Percentiles rank a stretch among this genome's conserved stretches.
phyloP scores from a whole-genome alignment of 1,140 invertebrate species.

The Bombus fervidus region DNA sequence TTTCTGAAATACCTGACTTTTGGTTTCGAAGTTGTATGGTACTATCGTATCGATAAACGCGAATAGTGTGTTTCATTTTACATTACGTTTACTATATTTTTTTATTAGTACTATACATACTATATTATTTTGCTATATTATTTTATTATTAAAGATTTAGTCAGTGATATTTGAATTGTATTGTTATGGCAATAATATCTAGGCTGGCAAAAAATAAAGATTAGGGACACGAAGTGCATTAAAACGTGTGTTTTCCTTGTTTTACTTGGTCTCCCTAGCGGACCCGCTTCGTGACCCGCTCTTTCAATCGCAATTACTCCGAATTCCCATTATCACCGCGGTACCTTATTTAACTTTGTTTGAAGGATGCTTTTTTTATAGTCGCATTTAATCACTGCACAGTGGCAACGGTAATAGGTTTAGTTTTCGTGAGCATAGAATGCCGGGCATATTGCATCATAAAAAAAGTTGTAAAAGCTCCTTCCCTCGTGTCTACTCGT shows the following conservation, averaged over 20 bases:
- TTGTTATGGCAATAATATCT: background rate
- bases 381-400: constrained; percentile 72
- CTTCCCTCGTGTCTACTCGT: constrained; percentile 45
- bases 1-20: too few relatives aligned
- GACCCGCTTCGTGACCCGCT: constrained; percentile 10
- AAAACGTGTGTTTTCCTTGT: constrained; percentile 2
- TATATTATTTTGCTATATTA: too few relatives aligned
- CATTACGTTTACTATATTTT: too few relatives aligned
- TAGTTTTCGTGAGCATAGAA: constrained; percentile 67
- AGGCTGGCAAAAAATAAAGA: too few relatives aligned
- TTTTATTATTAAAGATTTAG: background rate
- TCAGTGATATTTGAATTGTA: background rate
- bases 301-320: constrained; percentile 59
- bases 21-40: accelerated
- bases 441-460: constrained; percentile 67
- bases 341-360: constrained; percentile 74
- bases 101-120: too few relatives aligned
- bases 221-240: background rate
- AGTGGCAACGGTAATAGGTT: constrained; percentile 71
- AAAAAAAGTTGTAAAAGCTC: constrained; percentile 75
- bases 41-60: background rate
- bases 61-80: too few relatives aligned
- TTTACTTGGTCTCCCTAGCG: background rate
- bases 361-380: constrained; percentile 72
- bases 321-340: constrained; percentile 64